phyloP scores from a whole-genome alignment of 2,888 invertebrate genomes.

The Chirona hameri region DNA sequence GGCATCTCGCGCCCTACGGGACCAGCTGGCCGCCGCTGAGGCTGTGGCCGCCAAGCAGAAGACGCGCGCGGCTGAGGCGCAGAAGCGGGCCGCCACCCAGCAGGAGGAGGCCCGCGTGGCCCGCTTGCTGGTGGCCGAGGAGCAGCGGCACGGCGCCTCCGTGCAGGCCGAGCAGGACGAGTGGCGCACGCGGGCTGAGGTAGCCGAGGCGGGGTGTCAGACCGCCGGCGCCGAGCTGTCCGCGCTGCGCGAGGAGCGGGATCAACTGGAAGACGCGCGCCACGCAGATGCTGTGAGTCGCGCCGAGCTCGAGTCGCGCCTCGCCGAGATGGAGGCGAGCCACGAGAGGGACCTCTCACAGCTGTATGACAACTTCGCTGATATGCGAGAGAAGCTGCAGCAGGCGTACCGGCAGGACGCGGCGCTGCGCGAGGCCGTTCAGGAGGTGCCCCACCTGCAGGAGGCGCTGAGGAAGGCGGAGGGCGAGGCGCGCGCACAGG shows the following conservation, averaged over 20 bases:
- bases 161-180: background rate
- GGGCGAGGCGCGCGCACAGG: background rate
- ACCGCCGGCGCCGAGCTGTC: background rate
- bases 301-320: background rate
- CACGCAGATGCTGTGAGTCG: background rate
- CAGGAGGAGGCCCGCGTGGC: background rate
- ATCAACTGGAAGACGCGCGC: background rate
- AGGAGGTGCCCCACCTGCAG: background rate
- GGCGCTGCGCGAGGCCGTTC: background rate
- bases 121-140: conserved; percentile 3
- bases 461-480: background rate
- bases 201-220: background rate
- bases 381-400: conserved; percentile 6
- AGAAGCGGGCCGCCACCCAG: background rate
- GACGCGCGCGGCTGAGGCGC: background rate
- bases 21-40: background rate
- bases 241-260: background rate
- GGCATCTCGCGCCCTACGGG: background rate
- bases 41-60: background rate
- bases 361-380: conserved; percentile 22
- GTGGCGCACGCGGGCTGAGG: background rate
- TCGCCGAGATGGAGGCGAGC: background rate
- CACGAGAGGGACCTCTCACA: conserved; percentile 12
- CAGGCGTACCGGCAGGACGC: background rate
- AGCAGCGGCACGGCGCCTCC: conserved; percentile 4